Evolutionary conservation across 1,140 invertebrate species (phyloP).

Genomic region (Drosophila athabasca): DNA sequence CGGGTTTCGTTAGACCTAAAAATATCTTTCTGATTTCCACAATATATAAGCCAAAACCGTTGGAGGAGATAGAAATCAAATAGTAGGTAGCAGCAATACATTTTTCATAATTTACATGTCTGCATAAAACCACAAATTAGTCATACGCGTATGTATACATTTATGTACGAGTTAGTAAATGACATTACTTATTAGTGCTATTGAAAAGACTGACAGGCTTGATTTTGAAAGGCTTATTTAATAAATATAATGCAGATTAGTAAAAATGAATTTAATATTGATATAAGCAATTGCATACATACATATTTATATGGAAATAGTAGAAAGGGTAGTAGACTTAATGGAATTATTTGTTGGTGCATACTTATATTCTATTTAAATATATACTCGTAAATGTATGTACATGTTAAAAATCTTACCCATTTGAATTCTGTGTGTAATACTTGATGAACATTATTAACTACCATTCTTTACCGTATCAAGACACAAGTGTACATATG

Average conservation of each 20-base stretch:
- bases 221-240: too few relatives aligned
- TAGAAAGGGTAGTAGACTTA: too few relatives aligned
- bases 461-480: constrained; percentile 61
- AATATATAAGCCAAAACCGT: constrained; percentile 58
- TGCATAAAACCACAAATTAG: background rate
- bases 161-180: background rate
- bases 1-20: constrained; percentile 66
- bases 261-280: too few relatives aligned
- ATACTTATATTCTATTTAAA: constrained; percentile 12
- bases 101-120: constrained; percentile 40
- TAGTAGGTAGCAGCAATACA: constrained; percentile 37
- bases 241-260: too few relatives aligned
- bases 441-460: constrained; percentile 60
- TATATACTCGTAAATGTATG: constrained; percentile 17
- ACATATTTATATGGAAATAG: too few relatives aligned
- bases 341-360: too few relatives aligned
- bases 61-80: constrained; percentile 38
- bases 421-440: constrained; percentile 15
- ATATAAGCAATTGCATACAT: too few relatives aligned
- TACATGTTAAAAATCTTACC: constrained; percentile 21
- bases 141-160: background rate
- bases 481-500: constrained; percentile 3
- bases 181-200: too few relatives aligned
- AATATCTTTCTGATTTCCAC: constrained; percentile 77
- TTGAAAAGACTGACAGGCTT: too few relatives aligned